Base-by-base conservation (phyloP, 2,888 invertebrate species). In the Mystacides longicornis region DNA sequence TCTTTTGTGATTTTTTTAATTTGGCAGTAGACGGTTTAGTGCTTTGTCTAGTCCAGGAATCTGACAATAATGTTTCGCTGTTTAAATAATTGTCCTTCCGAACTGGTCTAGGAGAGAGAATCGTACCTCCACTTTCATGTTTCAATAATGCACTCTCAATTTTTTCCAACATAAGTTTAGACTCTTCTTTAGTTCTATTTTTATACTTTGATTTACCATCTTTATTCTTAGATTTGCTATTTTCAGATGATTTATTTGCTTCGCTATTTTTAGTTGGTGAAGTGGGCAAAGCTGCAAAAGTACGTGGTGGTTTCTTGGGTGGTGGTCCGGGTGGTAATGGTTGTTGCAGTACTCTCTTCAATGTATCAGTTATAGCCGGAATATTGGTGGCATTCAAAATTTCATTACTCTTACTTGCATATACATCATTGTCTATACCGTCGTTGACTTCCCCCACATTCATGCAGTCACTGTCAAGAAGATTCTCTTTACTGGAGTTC, bases 281-380 rank as follows among this genome's bases (percentile, higher is more conserved):
- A 4, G 37, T 33, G 42, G 61, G 61, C 45, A 65, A 64, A 62
- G 77, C 72, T 33, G 72, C 71, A 63, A 86, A 84, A 1, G 79
- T 81, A 60, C 88, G 69, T 0, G 88, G 89, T 1, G 89, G 88
- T 66, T 89, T 88, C 64, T 83, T 82, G 0, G 88, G 89, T 0
- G 88, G 86, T 3, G 87, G 86, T 0, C 86, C 87, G 2, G 69
- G 59, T 0, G 87, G 87, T 49, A 87, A 65, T 0, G 86, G 86
- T 62, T 83, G 81, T 65, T 81, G 82, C 46, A 86, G 69, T 18
- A 83, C 85, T 59, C 80, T 79, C 65, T 82, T 83, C 31, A 86
- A 69, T 1, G 83, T 84, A 62, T 83, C 83, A 0, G 81, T 76
- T 49, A 77, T 62, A n/a, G 64, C 67, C 47, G 75, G 60, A 62